phyloP scores from a whole-genome alignment of 2,888 invertebrate genomes.

The Apotomis turbidana region DNA sequence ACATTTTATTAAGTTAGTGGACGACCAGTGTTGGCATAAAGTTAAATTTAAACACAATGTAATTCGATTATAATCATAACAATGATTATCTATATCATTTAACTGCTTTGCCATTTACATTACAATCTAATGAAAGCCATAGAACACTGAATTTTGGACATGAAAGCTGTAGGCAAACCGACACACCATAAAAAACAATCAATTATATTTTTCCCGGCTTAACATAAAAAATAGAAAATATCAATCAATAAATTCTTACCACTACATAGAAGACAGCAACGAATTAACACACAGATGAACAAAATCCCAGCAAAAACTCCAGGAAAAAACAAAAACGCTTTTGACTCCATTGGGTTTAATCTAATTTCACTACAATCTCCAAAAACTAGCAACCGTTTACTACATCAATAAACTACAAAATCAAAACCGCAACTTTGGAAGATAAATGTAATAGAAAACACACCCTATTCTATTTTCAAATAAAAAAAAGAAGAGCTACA shows the following conservation, averaged over 20 bases:
- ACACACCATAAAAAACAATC: no score
- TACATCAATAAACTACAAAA: background rate
- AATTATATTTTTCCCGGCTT: no score
- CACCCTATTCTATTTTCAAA: background rate
- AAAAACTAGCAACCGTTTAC: background rate
- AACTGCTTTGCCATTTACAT: no score
- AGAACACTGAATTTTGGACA: no score
- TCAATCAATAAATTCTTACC: slow-evolving; percentile 39
- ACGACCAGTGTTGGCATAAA: no score
- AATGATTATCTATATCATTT: no score
- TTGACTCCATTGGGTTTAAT: slow-evolving; percentile 13
- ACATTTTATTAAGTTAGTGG: no score
- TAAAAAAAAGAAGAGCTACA: slow-evolving; percentile 14
- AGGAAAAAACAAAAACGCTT: slow-evolving; percentile 26
- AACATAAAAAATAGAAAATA: no score
- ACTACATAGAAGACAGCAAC: slow-evolving; percentile 42
- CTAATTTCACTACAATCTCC: background rate
- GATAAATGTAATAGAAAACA: background rate
- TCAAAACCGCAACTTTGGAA: background rate
- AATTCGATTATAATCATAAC: no score
- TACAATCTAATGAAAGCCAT: no score
- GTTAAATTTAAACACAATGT: no score
- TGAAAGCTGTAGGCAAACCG: no score
- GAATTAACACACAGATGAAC: slow-evolving; percentile 43
- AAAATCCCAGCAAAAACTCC: slow-evolving; percentile 35